phyloP scores from a whole-genome alignment of 2,797 vertebrate genomes.

The Pterois miles region DNA sequence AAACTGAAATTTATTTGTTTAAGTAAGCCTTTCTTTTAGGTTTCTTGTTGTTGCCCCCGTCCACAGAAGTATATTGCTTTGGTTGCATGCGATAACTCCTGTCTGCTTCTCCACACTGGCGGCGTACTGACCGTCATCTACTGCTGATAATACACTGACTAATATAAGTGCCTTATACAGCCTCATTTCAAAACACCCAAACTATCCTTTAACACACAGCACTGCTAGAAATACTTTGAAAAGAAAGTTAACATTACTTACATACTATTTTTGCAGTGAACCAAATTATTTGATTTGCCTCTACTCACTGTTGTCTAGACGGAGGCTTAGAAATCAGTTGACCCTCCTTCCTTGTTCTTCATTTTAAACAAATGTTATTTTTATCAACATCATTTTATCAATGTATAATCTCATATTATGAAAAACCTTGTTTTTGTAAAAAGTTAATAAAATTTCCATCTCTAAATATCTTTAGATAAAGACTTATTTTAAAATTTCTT shows the following conservation, averaged over 20 bases:
- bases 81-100: too few species aligned
- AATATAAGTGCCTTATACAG: too few species aligned
- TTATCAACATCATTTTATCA: background rate
- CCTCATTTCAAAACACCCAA: too few species aligned
- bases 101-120: too few species aligned
- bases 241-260: background rate
- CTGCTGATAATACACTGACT: too few species aligned
- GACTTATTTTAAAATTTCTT: background rate
- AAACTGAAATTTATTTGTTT: too few species aligned
- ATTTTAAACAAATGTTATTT: background rate
- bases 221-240: background rate
- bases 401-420: background rate
- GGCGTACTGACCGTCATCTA: too few species aligned
- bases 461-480: background rate
- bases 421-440: constrained; percentile 16
- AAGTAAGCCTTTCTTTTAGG: too few species aligned
- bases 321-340: constrained; percentile 13
- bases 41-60: too few species aligned
- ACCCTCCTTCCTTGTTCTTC: background rate
- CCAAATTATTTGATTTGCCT: background rate
- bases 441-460: constrained; percentile 2
- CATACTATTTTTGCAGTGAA: background rate
- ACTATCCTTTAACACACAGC: background rate
- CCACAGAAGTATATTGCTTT: too few species aligned
- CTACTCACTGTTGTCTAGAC: background rate